phyloP scores from a whole-genome alignment of 2,113 vertebrate genomes.

The Seriola rivoliana region DNA sequence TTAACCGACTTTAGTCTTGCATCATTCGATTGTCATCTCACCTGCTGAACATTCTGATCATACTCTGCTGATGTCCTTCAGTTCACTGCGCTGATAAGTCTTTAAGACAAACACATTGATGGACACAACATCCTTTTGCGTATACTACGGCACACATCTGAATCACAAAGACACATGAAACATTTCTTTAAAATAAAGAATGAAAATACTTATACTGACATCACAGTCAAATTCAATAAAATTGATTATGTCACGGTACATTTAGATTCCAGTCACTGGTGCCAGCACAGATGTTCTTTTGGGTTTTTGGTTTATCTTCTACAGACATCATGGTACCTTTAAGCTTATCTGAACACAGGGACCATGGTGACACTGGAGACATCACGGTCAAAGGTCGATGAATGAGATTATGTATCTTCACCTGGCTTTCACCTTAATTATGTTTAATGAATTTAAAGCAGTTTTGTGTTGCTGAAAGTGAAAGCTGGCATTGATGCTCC shows the following conservation, averaged over 20 bases:
- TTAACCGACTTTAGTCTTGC: constrained; percentile 23
- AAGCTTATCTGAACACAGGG: not conserved
- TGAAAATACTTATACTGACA: not conserved
- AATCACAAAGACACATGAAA: not conserved
- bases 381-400: not conserved
- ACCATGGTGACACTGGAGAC: not conserved
- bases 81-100: constrained; percentile 8
- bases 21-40: constrained; percentile 20
- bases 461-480: not conserved
- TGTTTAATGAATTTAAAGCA: too few species aligned
- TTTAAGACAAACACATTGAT: not conserved
- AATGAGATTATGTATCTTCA: not conserved
- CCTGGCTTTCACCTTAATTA: not conserved
- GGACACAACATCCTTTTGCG: not conserved
- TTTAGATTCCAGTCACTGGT: not conserved
- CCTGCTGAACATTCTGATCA: constrained; percentile 20
- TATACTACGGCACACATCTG: not conserved
- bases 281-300: not conserved
- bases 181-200: not conserved
- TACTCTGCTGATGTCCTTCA: not conserved
- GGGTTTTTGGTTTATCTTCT: constrained; percentile 5
- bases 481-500: not conserved
- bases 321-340: constrained; percentile 31
- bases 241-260: not conserved
- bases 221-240: not conserved